Percentiles rank a stretch among this genome's conserved stretches.
These are phyloP conservation scores for Motacilla tschutschensis DNA, from an alignment of 2,113 vertebrate genomes.

Conservation along the genomic window DNA sequence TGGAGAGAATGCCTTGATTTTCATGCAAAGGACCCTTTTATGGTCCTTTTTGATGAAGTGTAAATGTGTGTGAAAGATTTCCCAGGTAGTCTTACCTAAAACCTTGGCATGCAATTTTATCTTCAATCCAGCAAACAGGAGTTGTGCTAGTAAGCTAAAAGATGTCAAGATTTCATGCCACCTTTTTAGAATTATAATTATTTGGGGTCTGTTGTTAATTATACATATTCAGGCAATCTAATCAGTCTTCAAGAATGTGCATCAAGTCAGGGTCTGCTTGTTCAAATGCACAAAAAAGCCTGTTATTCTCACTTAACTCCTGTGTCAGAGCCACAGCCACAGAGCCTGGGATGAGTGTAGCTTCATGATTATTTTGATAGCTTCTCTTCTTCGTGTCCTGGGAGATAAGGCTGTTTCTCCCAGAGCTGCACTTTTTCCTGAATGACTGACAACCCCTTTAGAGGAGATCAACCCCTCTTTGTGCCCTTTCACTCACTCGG, in stretches of 20 bases:
- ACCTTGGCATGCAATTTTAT: neutral
- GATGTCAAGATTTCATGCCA: neutral
- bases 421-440: conserved; percentile 39
- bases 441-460: conserved; percentile 62
- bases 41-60: neutral
- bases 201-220: neutral
- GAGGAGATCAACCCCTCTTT: conserved; percentile 56
- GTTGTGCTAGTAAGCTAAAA: neutral
- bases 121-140: neutral
- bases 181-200: neutral
- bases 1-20: neutral
- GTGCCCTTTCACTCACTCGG: conserved; percentile 50
- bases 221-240: neutral
- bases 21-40: neutral
- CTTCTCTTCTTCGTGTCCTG: conserved; percentile 46
- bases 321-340: conserved; percentile 35
- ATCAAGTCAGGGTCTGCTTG: neutral
- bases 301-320: neutral
- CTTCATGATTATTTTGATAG: conserved; percentile 60
- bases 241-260: conserved; percentile 12
- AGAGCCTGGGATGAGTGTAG: neutral
- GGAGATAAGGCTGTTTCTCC: conserved; percentile 63
- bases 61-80: neutral
- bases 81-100: neutral
- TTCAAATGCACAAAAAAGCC: neutral